A percentile compares a stretch with the other conserved stretches of the same genome.
Conservation (phyloP, 2,797 vertebrate genomes). For the Alfaro cultratus region DNA sequence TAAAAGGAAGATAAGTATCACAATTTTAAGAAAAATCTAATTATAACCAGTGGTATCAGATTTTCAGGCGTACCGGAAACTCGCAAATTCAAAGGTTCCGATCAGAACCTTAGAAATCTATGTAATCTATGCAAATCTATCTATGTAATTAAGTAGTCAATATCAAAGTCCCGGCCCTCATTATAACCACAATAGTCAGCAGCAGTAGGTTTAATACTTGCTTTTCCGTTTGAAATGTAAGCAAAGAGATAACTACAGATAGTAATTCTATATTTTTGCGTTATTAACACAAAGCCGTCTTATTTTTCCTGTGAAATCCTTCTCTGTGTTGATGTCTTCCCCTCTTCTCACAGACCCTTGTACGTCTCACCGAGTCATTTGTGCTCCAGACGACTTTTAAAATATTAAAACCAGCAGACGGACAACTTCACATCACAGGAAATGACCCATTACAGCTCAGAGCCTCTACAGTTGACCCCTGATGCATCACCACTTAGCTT, state of each 20-base stretch:
- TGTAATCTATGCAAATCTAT: too few relatives aligned
- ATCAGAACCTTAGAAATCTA: too few relatives aligned
- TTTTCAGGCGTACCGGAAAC: too few relatives aligned
- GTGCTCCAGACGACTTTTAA: not conserved
- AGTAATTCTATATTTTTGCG: not conserved
- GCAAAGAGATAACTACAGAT: not conserved
- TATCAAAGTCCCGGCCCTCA: too few relatives aligned
- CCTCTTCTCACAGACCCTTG: not conserved
- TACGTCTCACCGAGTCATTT: not conserved
- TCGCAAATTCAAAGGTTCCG: too few relatives aligned
- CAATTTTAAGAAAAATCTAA: not conserved
- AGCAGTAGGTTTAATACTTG: not conserved
- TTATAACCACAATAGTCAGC: not conserved
- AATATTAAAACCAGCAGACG: slow-evolving; percentile 10
- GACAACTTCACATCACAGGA: not conserved
- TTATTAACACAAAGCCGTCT: not conserved
- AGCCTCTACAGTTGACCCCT: slow-evolving; percentile 11
- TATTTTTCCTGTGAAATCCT: not conserved
- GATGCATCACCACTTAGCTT: slow-evolving; percentile 13
- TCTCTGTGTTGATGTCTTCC: not conserved
- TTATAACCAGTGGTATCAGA: not conserved
- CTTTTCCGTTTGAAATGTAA: not conserved
- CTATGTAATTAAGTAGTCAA: too few relatives aligned
- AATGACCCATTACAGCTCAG: slow-evolving; percentile 17
- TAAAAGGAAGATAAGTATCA: not conserved